These are phyloP conservation scores for Dendrocopos noguchii DNA, from an alignment of 2,113 vertebrate genomes.

Conservation along the genomic window DNA sequence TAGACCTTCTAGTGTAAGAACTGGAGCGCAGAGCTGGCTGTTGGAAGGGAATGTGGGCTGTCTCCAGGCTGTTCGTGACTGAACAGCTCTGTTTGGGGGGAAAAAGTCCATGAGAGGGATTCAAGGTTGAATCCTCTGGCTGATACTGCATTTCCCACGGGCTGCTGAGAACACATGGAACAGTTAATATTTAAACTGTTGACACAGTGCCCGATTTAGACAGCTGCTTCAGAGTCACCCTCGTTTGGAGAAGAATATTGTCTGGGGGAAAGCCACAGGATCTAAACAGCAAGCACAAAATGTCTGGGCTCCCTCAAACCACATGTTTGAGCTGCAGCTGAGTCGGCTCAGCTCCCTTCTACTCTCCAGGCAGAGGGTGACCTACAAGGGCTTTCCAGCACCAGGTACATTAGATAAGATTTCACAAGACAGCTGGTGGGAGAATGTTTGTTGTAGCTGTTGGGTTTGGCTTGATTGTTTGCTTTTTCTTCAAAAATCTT, in stretches of 20 bases:
- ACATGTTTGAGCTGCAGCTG: not conserved
- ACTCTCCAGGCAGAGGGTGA: not conserved
- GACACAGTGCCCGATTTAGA: not conserved
- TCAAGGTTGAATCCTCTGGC: not conserved
- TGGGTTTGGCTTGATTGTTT: not conserved
- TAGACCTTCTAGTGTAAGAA: not conserved
- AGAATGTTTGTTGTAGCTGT: not conserved
- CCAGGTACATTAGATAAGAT: not conserved
- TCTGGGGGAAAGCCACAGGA: not conserved
- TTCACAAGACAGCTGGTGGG: not conserved
- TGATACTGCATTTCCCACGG: not conserved
- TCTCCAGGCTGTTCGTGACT: not conserved
- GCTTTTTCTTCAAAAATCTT: not conserved
- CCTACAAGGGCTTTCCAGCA: not conserved
- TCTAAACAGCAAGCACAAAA: not conserved
- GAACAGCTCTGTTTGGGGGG: not conserved
- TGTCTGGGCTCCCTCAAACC: not conserved
- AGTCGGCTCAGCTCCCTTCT: rapidly evolving
- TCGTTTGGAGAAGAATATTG: not conserved
- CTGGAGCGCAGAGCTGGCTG: not conserved
- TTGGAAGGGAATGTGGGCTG: not conserved
- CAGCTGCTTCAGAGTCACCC: constrained; percentile 22
- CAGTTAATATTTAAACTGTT: constrained; percentile 14
- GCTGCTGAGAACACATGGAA: not conserved
- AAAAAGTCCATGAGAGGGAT: not conserved